A percentile compares a stretch with the other conserved stretches of the same genome.
Evolutionary conservation across 1,140 invertebrate species (phyloP).

Genomic region (Drosophila bifasciata): DNA sequence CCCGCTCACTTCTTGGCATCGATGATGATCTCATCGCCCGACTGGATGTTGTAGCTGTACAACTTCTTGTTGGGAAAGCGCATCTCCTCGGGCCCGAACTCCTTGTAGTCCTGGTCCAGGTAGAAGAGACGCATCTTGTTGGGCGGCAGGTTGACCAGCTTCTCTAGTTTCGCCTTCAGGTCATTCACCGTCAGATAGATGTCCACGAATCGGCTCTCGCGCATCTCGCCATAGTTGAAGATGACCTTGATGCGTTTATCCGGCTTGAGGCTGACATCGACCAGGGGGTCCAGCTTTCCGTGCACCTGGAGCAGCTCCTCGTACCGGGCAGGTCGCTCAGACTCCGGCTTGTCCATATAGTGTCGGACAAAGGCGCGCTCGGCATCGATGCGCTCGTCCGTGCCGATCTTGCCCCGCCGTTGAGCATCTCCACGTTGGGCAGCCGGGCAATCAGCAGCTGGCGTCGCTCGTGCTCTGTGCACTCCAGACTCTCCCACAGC

Average conservation of each 20-base stretch:
- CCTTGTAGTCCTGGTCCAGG: slow-evolving; percentile 90
- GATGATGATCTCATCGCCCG: slow-evolving; percentile 95
- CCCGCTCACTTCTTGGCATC: slow-evolving; percentile 87
- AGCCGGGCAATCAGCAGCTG: slow-evolving; percentile 94
- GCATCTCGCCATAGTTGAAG: slow-evolving; percentile 91
- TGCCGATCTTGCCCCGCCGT: slow-evolving; percentile 94
- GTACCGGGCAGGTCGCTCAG: slow-evolving; percentile 91
- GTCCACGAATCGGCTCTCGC: slow-evolving; percentile 90
- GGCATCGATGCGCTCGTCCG: slow-evolving; percentile 94
- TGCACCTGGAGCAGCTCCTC: slow-evolving; percentile 91
- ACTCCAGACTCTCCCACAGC: slow-evolving; percentile 89
- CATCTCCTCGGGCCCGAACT: slow-evolving; percentile 94
- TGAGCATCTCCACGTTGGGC: slow-evolving; percentile 93
- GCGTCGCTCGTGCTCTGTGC: slow-evolving; percentile 93
- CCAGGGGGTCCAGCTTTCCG: slow-evolving; percentile 93
- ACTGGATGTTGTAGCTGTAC: slow-evolving; percentile 95
- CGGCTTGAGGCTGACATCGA: slow-evolving; percentile 93
- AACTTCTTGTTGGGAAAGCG: slow-evolving; percentile 93
- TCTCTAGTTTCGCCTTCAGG: slow-evolving; percentile 91
- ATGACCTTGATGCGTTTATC: slow-evolving; percentile 94
- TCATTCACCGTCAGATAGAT: slow-evolving; percentile 91
- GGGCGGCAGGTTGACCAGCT: slow-evolving; percentile 91
- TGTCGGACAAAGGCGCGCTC: slow-evolving; percentile 96
- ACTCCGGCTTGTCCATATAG: slow-evolving; percentile 94
- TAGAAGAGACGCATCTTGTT: slow-evolving; percentile 94